Conservation (phyloP, 2,797 vertebrate genomes). For the Eutrigla gurnardus region DNA sequence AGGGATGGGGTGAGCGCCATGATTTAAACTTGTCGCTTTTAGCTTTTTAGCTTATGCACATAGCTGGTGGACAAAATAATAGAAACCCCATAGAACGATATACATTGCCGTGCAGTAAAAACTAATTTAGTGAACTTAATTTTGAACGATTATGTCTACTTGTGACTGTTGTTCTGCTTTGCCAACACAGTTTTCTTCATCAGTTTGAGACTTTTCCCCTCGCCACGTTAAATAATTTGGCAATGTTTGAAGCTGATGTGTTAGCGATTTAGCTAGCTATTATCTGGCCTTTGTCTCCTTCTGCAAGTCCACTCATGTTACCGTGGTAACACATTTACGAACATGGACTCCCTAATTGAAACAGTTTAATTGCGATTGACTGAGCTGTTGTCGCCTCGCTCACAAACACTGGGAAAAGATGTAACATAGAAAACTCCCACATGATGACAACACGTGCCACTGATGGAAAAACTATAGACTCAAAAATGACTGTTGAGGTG, state of each 20-base stretch:
- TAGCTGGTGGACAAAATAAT: conserved; percentile 2
- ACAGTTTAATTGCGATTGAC: conserved; percentile 10
- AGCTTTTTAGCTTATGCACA: conserved; percentile 14
- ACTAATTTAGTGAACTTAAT: neutral
- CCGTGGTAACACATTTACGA: neutral
- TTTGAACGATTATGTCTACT: neutral
- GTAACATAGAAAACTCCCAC: neutral
- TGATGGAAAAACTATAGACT: neutral
- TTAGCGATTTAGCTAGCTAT: neutral
- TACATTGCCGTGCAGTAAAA: neutral
- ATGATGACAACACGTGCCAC: neutral
- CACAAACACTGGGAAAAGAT: conserved; percentile 1
- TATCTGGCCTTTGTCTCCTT: conserved; percentile 4
- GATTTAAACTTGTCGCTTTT: conserved; percentile 30
- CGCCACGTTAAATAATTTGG: neutral
- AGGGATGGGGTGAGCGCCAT: conserved; percentile 10
- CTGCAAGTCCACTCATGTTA: neutral
- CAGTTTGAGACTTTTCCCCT: neutral
- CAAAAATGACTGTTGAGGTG: neutral
- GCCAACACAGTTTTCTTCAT: neutral
- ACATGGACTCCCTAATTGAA: neutral
- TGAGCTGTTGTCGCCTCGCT: neutral
- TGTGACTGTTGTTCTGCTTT: conserved; percentile 6
- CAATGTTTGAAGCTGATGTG: neutral
- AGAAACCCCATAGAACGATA: conserved; percentile 2